Evolutionary conservation across 2,888 invertebrate genomes (phyloP).

Genomic region (Aphodius sticticus): DNA sequence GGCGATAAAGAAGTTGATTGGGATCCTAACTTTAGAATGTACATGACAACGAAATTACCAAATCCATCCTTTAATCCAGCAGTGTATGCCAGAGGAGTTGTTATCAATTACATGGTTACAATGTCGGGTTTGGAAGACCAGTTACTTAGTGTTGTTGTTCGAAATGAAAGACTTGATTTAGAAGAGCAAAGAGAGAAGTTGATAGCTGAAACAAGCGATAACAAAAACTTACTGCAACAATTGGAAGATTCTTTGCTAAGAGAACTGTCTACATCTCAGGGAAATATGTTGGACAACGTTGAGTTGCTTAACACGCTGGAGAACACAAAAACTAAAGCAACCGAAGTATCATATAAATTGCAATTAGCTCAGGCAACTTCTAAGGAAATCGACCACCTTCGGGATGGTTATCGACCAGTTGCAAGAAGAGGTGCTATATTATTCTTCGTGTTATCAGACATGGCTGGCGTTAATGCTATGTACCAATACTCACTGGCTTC

Average conservation of each 20-base stretch:
- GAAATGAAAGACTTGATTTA: constrained; percentile 85
- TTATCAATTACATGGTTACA: constrained; percentile 93
- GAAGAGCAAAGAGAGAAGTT: constrained; percentile 87
- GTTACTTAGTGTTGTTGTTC: constrained; percentile 86
- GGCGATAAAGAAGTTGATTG: constrained; percentile 92
- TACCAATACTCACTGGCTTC: constrained; percentile 90
- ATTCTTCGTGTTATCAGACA: constrained; percentile 90
- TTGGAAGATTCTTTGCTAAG: constrained; percentile 86
- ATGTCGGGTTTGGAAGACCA: constrained; percentile 89
- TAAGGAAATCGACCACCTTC: constrained; percentile 79
- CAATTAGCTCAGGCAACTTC: constrained; percentile 78
- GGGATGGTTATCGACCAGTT: constrained; percentile 86
- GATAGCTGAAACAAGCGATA: constrained; percentile 85
- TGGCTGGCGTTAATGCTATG: constrained; percentile 89
- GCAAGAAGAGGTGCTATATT: constrained; percentile 88
- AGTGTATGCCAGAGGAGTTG: constrained; percentile 85
- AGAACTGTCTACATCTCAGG: constrained; percentile 85
- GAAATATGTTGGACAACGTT: constrained; percentile 92
- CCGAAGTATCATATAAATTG: constrained; percentile 83
- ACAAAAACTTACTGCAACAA: constrained; percentile 82
- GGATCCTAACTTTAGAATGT: constrained; percentile 87
- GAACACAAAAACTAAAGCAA: constrained; percentile 87
- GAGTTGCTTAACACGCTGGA: constrained; percentile 87
- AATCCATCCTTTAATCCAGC: constrained; percentile 90
- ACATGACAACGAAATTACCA: constrained; percentile 87